Base-by-base conservation (phyloP, 2,797 vertebrate genomes). In the Salarias fasciatus region DNA sequence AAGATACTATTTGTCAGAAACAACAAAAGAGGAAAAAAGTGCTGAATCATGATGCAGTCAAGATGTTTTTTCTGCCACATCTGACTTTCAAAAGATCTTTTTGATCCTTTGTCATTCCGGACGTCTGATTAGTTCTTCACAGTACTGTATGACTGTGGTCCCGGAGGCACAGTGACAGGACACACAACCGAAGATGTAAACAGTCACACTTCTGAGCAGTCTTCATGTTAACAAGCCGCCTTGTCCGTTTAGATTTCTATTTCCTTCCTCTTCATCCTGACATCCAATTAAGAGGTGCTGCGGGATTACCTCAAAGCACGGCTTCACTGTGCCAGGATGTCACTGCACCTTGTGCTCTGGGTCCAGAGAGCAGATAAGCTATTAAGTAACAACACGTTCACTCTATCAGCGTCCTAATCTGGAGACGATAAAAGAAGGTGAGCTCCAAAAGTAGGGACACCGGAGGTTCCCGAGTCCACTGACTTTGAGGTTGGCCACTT, bases 401-500 rank as follows among this genome's bases (percentile, higher is more conserved):
- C 55, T 57, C 72, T 49, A 64, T 62, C 56, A 14, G 30, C 14
- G 33, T 41, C 49, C 5, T 37, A 50, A 59, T 28, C 41, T 14
- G 36, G 0, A n/a, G 18, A 45, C 8, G 0, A 7, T 28, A 35
- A 58, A 55, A 11, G 14, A 28, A 55, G 11, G 15, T 8, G 2
- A 48, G 33, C 40, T 40, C 29, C 0, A 11, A 53, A 42, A 33
- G 49, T 70, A 77, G 14, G 43, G 12, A 6, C 53, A 7, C 0
- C 24, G 18, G 24, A n/a, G 13, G 38, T 55, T 4, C 8, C 8
- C 24, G 13, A 31, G 28, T 12, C 8, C 1, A 0, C 2, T 70
- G 84, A 99, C 97, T 95, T 98, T 99, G 68, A 98, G 86, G 2
- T 93, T 93, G 72, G 95, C 89, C 76, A 96, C 89, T 79, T 99